Evolutionary conservation across 2,113 vertebrate genomes (phyloP), one percentile per base, ranked within the genome.

Genomic region (Phalacrocorax brasilianus): DNA sequence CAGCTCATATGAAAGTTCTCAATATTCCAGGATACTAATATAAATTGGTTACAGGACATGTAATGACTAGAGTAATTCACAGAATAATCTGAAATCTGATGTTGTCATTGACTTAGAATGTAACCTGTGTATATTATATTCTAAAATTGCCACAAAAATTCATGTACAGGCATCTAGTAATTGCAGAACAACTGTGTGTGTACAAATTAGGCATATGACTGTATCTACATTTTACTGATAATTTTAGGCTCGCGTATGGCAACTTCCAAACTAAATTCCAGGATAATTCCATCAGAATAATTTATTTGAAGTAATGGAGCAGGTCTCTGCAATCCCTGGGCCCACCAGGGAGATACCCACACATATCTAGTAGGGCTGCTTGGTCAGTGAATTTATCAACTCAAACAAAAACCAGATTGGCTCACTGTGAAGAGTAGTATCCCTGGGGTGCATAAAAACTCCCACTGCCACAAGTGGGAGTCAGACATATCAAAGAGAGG

Each of bases 391-490:
- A 62, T 83, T 88, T 70, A 91, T 58, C 2, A 0, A 61, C 5
- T 4, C 76, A 72, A 67, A 91, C 73, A 14, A 56, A 86, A 61
- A 33, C 0, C 61, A 96, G 72, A 93, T 58, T 78, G 73, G 71
- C 89, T 79, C 73, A 38, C 53, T 58, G 62, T 72, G 58, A 91
- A 87, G 76, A 87, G 77, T 84, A 68, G 70, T 35, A 32, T 86
- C 63, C 59, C 45, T 70, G n/a, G 59, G 92, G 81, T 87, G 53
- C 33, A 63, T 26, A 92, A 84, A 95, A 74, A 61, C 84, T 92
- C 70, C 80, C 73, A 82, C 66, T 95, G 91, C 89, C 88, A 75
- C 1, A 38, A 96, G 95, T 93, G 84, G 94, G 89, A 97, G 94
- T 91, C 74, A 91, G 32, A 56, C 59, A 8, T 95, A 85, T 85